A percentile compares a stretch with the other conserved stretches of the same genome.
phyloP scores from a whole-genome alignment of 2,113 vertebrate species.

The Tragelaphus strepsiceros region DNA sequence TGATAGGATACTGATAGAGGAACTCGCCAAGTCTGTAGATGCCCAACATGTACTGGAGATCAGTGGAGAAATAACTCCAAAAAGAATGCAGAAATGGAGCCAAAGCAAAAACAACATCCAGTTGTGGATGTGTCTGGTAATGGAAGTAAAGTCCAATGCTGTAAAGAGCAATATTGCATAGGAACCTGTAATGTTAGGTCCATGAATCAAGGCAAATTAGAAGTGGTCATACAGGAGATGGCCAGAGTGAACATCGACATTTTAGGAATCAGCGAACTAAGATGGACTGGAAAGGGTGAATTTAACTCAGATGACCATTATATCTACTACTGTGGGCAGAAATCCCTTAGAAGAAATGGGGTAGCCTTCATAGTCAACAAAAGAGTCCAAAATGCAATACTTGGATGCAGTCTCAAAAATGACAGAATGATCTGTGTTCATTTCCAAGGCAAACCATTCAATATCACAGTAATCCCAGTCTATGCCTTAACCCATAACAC shows the following conservation, averaged over 20 bases:
- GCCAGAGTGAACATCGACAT: not conserved
- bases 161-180: not conserved
- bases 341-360: not conserved
- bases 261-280: not conserved
- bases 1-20: not conserved
- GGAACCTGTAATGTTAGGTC: not conserved
- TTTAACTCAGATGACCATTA: not conserved
- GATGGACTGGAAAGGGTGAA: not conserved
- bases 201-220: not conserved
- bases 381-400: not conserved
- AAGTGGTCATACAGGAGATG: not conserved
- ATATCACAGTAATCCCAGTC: not conserved
- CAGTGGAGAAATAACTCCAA: not conserved
- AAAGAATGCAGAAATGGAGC: not conserved
- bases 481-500: not conserved
- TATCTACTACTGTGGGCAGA: not conserved
- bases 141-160: not conserved
- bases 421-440: not conserved
- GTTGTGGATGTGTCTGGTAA: not conserved
- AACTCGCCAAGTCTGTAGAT: not conserved
- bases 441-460: not conserved
- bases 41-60: not conserved
- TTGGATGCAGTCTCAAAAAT: not conserved
- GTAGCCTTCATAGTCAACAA: not conserved
- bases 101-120: not conserved